Conservation (phyloP, 2,797 vertebrate genomes). For the Leontopithecus rosalia region DNA sequence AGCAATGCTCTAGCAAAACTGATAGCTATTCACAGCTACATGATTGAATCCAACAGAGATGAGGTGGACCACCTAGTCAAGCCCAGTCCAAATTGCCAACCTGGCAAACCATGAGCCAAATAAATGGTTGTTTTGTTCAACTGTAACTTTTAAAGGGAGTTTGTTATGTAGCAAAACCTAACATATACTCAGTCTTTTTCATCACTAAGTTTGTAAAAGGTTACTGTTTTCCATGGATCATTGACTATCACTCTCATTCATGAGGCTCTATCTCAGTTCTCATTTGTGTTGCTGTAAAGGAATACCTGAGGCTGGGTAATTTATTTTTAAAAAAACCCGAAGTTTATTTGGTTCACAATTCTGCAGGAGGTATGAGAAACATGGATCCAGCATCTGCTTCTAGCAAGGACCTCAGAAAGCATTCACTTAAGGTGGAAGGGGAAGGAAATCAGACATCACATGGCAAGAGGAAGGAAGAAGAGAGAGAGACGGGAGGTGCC, state of each 20-base stretch:
- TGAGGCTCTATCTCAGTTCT: background rate
- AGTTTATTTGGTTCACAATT: background rate
- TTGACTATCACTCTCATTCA: background rate
- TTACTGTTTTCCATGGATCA: background rate
- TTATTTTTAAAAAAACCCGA: background rate
- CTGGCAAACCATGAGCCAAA: background rate
- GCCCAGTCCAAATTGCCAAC: background rate
- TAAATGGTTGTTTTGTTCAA: background rate
- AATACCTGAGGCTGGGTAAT: background rate
- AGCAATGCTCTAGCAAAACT: background rate
- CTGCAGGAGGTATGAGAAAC: background rate
- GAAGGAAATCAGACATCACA: background rate
- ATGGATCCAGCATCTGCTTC: background rate
- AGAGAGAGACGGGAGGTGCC: background rate
- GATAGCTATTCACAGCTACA: background rate
- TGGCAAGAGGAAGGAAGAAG: background rate
- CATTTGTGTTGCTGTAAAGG: background rate
- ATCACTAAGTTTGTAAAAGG: background rate
- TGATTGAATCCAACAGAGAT: background rate
- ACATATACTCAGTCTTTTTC: background rate
- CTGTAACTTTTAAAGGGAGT: background rate
- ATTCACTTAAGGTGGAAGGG: background rate
- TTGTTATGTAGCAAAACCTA: background rate
- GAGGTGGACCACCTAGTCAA: background rate
- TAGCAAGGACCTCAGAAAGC: background rate